Evolutionary conservation across 2,888 invertebrate species (phyloP).

Genomic region (Dryococelus australis): DNA sequence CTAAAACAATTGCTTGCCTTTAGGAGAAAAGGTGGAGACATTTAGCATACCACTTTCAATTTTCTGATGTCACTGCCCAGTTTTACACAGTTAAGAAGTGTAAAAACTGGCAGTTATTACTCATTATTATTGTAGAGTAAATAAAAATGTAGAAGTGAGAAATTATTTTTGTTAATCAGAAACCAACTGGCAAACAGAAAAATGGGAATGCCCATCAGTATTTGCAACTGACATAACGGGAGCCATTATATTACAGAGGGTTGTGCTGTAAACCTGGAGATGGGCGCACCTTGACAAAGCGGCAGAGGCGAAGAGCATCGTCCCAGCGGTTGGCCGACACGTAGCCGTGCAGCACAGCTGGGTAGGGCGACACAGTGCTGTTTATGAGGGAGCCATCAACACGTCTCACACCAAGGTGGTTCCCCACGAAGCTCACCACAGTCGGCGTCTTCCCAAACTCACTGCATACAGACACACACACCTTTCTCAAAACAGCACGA

Average conservation of each 20-base stretch:
- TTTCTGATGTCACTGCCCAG: no score
- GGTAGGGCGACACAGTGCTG: conserved; percentile 56
- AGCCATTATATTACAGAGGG: not conserved
- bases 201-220: no score
- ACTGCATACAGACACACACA: conserved; percentile 57
- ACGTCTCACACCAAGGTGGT: conserved; percentile 82
- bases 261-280: not conserved
- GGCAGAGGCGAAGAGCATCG: conserved; percentile 81
- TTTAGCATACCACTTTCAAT: no score
- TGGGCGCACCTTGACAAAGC: conserved; percentile 67
- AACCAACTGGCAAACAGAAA: no score
- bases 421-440: conserved; percentile 82
- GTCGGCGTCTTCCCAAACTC: conserved; percentile 89
- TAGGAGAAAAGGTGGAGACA: no score
- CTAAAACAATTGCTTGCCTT: no score
- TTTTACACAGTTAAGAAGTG: no score
- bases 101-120: no score
- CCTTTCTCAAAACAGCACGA: not conserved
- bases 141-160: no score
- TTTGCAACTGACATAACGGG: no score
- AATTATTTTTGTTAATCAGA: no score
- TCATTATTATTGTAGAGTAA: no score
- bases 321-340: conserved; percentile 83
- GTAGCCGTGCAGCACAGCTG: conserved; percentile 68
- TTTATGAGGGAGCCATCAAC: conserved; percentile 88